Conservation (phyloP, 1,140 invertebrate species). For the Magallana angulata region DNA sequence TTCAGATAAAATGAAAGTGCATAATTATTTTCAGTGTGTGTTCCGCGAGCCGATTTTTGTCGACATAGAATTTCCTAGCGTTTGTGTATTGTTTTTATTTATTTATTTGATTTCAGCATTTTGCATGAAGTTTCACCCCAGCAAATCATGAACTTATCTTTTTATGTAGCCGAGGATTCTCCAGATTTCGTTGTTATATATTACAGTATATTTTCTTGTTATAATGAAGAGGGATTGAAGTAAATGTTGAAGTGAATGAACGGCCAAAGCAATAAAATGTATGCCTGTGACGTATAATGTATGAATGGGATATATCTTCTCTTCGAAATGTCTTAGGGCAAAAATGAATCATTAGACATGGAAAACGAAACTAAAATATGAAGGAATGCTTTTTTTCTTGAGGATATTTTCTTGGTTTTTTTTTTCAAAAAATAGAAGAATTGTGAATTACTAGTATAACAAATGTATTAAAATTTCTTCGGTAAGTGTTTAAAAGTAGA, state of each 20-base stretch:
- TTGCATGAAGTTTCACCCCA: background rate
- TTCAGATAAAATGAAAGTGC: background rate
- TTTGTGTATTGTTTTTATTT: background rate
- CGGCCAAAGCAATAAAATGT: background rate
- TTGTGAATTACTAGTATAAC: too few species aligned
- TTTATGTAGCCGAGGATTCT: background rate
- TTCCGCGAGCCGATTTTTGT: background rate
- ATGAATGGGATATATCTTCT: background rate
- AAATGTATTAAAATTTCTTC: too few species aligned
- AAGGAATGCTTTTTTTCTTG: background rate
- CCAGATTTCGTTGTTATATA: background rate
- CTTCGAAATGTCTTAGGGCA: too few species aligned
- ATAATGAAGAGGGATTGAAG: background rate
- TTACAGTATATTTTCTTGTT: slow-evolving; percentile 1
- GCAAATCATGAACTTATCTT: background rate
- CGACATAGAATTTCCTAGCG: background rate
- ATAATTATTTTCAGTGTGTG: background rate
- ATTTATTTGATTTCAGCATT: background rate
- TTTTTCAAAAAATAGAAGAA: background rate
- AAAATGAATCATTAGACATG: too few species aligned
- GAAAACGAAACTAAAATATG: background rate
- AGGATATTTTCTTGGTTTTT: background rate
- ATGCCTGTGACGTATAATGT: background rate
- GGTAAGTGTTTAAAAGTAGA: too few species aligned
- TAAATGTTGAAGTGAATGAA: background rate